Evolutionary conservation across 2,113 vertebrate genomes (phyloP).

Genomic region (Melierax canorus): DNA sequence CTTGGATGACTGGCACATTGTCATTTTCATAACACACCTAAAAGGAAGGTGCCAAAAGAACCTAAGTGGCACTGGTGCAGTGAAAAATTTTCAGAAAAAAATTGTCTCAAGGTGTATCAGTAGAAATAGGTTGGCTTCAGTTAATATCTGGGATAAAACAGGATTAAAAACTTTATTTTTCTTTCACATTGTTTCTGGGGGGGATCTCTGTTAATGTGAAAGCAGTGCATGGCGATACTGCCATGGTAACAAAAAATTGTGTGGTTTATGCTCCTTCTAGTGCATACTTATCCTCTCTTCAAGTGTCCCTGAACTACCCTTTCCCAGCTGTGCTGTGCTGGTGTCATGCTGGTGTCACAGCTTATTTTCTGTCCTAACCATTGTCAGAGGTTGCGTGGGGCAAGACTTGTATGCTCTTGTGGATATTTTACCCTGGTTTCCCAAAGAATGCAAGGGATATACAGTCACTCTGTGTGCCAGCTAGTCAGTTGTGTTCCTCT

Average conservation of each 20-base stretch:
- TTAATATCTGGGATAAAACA: neutral
- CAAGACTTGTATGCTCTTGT: neutral
- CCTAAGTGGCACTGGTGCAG: conserved; percentile 48
- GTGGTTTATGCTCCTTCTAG: neutral
- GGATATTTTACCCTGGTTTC: neutral
- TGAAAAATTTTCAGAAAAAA: conserved; percentile 34
- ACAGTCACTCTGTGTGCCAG: neutral
- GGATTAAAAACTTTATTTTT: neutral
- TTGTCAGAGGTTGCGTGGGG: neutral
- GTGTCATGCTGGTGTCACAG: neutral
- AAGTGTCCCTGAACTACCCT: neutral
- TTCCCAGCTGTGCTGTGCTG: neutral
- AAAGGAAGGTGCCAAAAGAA: conserved; percentile 71
- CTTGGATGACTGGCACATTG: conserved; percentile 80
- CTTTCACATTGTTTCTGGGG: neutral
- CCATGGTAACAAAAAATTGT: neutral
- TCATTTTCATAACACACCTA: conserved; percentile 81
- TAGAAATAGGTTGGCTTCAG: conserved; percentile 50
- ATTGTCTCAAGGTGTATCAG: conserved; percentile 8
- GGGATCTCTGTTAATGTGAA: neutral
- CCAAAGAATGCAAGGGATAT: neutral
- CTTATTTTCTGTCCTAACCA: neutral
- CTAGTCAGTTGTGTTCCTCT: neutral
- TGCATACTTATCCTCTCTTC: neutral
- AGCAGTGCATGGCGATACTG: neutral